These are phyloP conservation scores for Stenichneumon culpator DNA, from an alignment of 2,888 invertebrate species.

Conservation along the genomic window DNA sequence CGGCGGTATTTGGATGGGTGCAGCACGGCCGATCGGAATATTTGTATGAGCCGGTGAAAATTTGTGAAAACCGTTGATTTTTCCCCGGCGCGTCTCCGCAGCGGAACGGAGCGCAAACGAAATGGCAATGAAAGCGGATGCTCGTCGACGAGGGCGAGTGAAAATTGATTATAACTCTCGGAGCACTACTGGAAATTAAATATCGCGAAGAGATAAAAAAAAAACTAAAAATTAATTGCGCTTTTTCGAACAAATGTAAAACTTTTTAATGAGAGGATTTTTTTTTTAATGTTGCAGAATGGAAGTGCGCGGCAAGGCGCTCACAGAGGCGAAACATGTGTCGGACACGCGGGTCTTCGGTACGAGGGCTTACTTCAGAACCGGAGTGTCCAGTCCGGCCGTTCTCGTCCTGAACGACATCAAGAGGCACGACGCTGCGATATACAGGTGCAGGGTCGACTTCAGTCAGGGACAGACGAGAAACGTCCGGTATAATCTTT, in stretches of 20 bases:
- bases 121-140: background rate
- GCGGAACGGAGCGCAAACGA: background rate
- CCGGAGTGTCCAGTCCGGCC: slow-evolving; percentile 92
- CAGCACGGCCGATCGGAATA: too few relatives aligned
- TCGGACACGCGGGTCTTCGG: slow-evolving; percentile 95
- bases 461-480: slow-evolving; percentile 96
- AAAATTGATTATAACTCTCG: background rate
- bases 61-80: too few relatives aligned
- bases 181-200: background rate
- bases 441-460: slow-evolving; percentile 96
- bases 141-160: background rate
- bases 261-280: slow-evolving; percentile 32
- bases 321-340: slow-evolving; percentile 93
- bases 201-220: too few relatives aligned
- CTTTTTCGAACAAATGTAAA: background rate
- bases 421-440: slow-evolving; percentile 94
- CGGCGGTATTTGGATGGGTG: background rate
- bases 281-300: slow-evolving; percentile 88
- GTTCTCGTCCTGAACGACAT: slow-evolving; percentile 94
- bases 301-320: slow-evolving; percentile 94
- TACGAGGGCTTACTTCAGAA: slow-evolving; percentile 92
- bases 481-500: slow-evolving; percentile 95
- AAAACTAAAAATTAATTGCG: background rate
- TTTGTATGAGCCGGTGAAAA: too few relatives aligned
- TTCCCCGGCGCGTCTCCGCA: background rate